Percentiles rank a stretch among this genome's conserved stretches.
Conservation (phyloP, 2,888 invertebrate genomes). For the Eilema griseolum region DNA sequence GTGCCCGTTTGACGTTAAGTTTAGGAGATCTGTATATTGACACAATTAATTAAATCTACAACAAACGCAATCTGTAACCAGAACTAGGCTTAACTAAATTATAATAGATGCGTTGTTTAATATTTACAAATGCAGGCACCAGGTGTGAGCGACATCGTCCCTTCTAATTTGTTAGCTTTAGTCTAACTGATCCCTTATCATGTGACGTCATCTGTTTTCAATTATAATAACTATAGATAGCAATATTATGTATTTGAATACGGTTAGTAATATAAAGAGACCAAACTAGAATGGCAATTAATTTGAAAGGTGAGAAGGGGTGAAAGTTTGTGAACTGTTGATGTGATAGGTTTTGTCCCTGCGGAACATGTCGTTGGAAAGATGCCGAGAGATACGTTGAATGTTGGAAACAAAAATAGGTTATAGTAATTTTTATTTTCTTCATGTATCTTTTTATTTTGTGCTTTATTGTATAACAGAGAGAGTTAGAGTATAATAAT, state of each 20-base stretch:
- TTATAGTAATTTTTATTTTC: no score
- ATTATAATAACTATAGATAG: constrained; percentile 25
- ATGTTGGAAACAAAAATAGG: background rate
- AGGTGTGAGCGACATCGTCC: constrained; percentile 68
- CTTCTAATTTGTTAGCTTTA: constrained; percentile 73
- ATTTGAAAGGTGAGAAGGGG: constrained; percentile 24
- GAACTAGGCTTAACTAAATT: constrained; percentile 29
- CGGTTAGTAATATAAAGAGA: constrained; percentile 20
- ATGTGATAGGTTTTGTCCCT: constrained; percentile 6
- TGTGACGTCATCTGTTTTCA: constrained; percentile 59
- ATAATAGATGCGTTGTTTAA: constrained; percentile 48
- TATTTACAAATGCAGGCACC: constrained; percentile 59
- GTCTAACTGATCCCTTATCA: constrained; percentile 63
- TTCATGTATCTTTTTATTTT: no score
- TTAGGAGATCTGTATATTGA: background rate
- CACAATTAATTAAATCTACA: background rate
- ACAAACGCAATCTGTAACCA: constrained; percentile 13
- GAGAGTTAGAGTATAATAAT: background rate
- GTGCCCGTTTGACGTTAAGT: background rate
- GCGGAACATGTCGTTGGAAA: background rate
- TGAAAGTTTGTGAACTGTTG: constrained; percentile 20
- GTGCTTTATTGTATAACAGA: background rate
- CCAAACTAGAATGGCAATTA: constrained; percentile 18
- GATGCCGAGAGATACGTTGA: background rate
- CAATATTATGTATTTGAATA: constrained; percentile 13